A percentile compares a stretch with the other conserved stretches of the same genome.
Conservation (phyloP, 2,113 vertebrate species). For the Aegypius monachus region DNA sequence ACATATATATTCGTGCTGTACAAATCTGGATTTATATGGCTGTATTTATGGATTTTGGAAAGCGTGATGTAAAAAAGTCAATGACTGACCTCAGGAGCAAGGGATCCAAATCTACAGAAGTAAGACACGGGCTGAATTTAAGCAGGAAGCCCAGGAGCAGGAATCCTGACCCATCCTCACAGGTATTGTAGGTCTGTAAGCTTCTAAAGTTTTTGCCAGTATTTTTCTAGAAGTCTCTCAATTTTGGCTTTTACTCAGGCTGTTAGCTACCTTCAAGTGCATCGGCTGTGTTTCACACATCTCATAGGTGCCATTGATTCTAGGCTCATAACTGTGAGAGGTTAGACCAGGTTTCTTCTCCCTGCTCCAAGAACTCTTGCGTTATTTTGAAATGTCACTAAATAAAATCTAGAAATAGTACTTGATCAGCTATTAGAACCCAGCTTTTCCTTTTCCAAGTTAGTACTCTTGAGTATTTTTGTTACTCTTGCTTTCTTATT, state of each 20-base stretch:
- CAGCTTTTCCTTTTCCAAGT: neutral
- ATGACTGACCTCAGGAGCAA: neutral
- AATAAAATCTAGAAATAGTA: neutral
- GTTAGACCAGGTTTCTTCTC: neutral
- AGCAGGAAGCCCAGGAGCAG: neutral
- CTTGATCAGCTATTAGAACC: neutral
- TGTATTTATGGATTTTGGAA: neutral
- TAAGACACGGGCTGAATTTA: neutral
- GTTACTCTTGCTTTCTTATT: neutral
- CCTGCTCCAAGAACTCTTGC: neutral
- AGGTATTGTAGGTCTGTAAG: neutral
- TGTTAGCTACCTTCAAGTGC: neutral
- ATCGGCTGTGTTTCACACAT: neutral
- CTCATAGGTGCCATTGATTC: fast-evolving
- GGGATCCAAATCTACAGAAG: neutral
- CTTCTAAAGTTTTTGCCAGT: neutral
- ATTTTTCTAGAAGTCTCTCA: neutral
- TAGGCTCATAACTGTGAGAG: neutral
- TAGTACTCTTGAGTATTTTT: neutral
- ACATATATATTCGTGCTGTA: neutral
- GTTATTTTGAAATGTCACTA: neutral
- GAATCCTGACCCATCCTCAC: neutral
- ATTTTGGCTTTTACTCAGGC: neutral
- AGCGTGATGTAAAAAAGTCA: neutral
- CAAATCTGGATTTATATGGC: neutral